Percentiles rank a stretch among this genome's conserved stretches.
These are phyloP conservation scores for Leptosomus discolor DNA, from an alignment of 2,113 vertebrate genomes.

Conservation along the genomic window DNA sequence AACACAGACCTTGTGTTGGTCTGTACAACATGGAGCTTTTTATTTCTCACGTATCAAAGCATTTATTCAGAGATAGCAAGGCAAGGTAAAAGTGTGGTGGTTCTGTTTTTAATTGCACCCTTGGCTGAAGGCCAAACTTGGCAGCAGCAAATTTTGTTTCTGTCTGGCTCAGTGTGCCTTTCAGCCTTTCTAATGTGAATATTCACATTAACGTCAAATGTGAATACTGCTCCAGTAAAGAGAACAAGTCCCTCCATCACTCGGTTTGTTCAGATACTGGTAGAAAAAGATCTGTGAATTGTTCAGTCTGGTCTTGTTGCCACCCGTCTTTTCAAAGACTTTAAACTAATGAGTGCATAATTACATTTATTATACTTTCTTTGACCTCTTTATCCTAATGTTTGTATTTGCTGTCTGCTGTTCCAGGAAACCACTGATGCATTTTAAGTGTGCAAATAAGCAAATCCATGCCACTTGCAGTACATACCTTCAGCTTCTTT, in stretches of 20 bases:
- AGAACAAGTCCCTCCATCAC: background rate
- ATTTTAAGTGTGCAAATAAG: background rate
- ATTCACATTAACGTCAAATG: background rate
- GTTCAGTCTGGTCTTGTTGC: background rate
- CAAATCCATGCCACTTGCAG: background rate
- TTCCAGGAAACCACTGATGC: background rate
- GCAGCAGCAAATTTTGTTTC: background rate
- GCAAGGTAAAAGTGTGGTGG: background rate
- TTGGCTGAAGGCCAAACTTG: background rate
- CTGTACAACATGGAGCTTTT: background rate
- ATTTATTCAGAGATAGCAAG: background rate
- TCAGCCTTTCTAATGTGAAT: background rate
- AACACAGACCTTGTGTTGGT: background rate
- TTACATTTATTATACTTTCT: background rate
- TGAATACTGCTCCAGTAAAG: background rate
- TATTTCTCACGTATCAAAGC: background rate
- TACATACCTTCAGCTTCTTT: background rate
- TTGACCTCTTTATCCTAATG: background rate
- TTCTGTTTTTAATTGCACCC: background rate
- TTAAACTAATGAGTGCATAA: background rate
- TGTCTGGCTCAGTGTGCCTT: background rate
- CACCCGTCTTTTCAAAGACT: background rate
- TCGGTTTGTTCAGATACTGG: background rate
- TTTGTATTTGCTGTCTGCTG: background rate
- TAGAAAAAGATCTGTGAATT: background rate